These are phyloP conservation scores for Emmelina monodactyla DNA, from an alignment of 2,888 invertebrate genomes.

Conservation along the genomic window DNA sequence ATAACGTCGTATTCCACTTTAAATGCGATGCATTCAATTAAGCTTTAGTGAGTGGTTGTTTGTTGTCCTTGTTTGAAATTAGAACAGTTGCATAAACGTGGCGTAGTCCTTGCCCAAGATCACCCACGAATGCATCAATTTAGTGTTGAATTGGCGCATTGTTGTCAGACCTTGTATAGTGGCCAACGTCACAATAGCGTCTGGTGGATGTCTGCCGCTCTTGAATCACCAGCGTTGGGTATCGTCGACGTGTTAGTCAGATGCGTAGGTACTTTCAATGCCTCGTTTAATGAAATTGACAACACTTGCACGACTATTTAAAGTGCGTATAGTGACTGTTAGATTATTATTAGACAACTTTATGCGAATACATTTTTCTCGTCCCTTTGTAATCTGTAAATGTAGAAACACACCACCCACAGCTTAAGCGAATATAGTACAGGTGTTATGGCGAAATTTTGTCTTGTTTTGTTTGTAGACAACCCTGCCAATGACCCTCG, in stretches of 20 bases:
- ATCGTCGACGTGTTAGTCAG: constrained; percentile 15
- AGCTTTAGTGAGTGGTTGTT: not conserved
- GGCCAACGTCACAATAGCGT: constrained; percentile 54
- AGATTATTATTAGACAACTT: not conserved
- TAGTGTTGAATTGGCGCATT: constrained; percentile 53
- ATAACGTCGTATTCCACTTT: not conserved
- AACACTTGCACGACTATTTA: too few relatives aligned
- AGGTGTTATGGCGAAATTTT: too few relatives aligned
- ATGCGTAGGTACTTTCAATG: not conserved
- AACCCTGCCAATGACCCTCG: constrained; percentile 43
- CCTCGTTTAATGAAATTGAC: too few relatives aligned
- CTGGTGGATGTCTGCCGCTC: constrained; percentile 50
- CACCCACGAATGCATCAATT: constrained; percentile 50
- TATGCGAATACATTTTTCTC: not conserved
- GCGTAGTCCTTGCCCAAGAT: constrained; percentile 20
- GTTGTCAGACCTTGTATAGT: constrained; percentile 38
- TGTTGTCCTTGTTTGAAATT: constrained; percentile 1
- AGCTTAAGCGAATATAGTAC: too few relatives aligned
- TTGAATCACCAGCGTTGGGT: constrained; percentile 25
- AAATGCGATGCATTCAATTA: constrained; percentile 1
- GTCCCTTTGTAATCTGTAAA: too few relatives aligned
- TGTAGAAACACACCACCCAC: too few relatives aligned
- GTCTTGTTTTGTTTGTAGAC: constrained; percentile 14
- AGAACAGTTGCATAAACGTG: not conserved
- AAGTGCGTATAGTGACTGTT: too few relatives aligned